phyloP scores from a whole-genome alignment of 1,140 invertebrate species.

The Chironomus tepperi region DNA sequence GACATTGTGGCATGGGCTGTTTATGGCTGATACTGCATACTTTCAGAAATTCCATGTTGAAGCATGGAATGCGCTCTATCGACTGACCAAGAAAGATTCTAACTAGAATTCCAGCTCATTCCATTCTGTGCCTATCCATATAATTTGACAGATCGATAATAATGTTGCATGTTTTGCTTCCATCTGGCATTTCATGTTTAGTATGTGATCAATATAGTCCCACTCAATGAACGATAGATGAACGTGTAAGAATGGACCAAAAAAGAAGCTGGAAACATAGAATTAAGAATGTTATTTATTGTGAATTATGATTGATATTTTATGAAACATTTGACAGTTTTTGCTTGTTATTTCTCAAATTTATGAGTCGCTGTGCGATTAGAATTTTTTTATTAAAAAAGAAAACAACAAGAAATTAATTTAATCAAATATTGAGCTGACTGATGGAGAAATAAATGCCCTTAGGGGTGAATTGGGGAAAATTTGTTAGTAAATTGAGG shows the following conservation, averaged over 20 bases:
- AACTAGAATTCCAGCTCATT: too few species aligned
- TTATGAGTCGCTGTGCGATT: too few species aligned
- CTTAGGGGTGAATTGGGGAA: too few species aligned
- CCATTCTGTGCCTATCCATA: neutral
- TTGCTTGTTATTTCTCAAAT: neutral
- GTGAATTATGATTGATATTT: constrained; percentile 23
- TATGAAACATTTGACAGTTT: constrained; percentile 15
- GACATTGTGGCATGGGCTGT: too few species aligned
- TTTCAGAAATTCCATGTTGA: too few species aligned
- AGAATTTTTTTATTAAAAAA: too few species aligned
- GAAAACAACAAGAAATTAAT: neutral
- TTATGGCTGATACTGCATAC: too few species aligned
- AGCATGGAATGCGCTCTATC: too few species aligned
- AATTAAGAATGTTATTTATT: neutral
- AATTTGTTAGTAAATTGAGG: too few species aligned
- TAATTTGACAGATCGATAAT: constrained; percentile 18
- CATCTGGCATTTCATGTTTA: constrained; percentile 4
- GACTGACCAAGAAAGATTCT: too few species aligned
- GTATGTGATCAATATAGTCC: neutral
- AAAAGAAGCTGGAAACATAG: neutral
- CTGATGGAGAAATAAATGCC: neutral
- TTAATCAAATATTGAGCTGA: constrained; percentile 22
- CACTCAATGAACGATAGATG: too few species aligned
- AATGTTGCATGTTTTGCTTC: constrained; percentile 1
- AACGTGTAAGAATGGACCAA: neutral